Percentiles rank a stretch among this genome's conserved stretches.
phyloP scores from a whole-genome alignment of 2,797 vertebrate species.

The Diplodus puntazzo region DNA sequence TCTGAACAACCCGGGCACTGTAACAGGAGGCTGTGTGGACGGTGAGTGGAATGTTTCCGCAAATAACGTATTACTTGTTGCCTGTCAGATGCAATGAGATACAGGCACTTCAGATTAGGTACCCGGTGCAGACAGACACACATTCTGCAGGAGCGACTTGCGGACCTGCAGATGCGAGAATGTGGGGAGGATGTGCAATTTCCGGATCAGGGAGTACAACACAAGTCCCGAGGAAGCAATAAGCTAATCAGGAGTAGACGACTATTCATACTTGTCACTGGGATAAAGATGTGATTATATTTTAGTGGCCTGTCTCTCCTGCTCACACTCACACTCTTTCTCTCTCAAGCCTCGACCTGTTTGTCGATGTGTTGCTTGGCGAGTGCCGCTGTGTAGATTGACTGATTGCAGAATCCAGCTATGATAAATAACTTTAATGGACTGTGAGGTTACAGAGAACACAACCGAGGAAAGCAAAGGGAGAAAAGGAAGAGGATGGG shows the following conservation, averaged over 20 bases:
- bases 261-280: conserved; percentile 33
- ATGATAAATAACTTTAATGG: conserved; percentile 85
- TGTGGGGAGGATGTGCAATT: conserved; percentile 24
- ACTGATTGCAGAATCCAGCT: conserved; percentile 79
- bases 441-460: conserved; percentile 78
- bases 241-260: conserved; percentile 16
- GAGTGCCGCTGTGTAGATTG: conserved; percentile 75
- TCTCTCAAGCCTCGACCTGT: conserved; percentile 75
- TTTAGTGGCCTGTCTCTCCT: conserved; percentile 12
- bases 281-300: conserved; percentile 38
- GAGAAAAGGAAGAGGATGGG: conserved; percentile 20
- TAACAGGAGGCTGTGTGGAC: conserved; percentile 42
- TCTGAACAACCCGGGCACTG: conserved; percentile 29
- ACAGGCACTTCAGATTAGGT: conserved; percentile 6
- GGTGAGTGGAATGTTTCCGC: conserved; percentile 53
- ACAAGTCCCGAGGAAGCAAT: conserved; percentile 15
- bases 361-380: conserved; percentile 80
- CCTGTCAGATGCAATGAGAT: conserved; percentile 55
- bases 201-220: conserved; percentile 37
- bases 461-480: conserved; percentile 48
- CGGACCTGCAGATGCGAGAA: conserved; percentile 21
- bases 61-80: conserved; percentile 57
- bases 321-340: conserved; percentile 32
- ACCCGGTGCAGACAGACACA: neutral
- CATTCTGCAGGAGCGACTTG: conserved; percentile 5